Evolutionary conservation across 2,888 invertebrate genomes (phyloP), one percentile per base, ranked within the genome.

Genomic region (Aproaerema taeniolella): DNA sequence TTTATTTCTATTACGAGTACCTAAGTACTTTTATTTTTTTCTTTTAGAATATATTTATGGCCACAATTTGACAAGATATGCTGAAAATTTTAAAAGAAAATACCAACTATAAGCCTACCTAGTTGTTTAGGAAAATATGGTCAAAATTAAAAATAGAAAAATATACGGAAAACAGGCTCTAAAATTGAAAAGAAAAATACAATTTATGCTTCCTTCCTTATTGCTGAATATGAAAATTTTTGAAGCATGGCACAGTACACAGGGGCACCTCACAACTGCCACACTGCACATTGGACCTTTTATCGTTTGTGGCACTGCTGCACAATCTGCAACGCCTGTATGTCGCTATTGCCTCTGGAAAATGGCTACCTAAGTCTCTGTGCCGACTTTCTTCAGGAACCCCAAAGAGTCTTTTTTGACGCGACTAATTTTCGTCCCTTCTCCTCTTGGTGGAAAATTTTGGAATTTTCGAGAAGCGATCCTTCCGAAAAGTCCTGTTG

Each of bases 331-430:
- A 61, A 41, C 56, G 58, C 43, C 57, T 33, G 53, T 52, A 17
- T 41, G n/a, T n/a, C n/a, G n/a, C 38, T 10, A 15, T 45, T 47
- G 56, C 53, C 45, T 55, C 50, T 26, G 61, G 58, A 43, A 55
- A 32, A 39, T 61, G 60, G 41, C 55, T 52, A 36, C 58, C 57
- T 9, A 56, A 52, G 49, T 59, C 58, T 10, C 51, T 29, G 15
- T 61, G 41, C 14, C 57, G 56, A 30, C 61, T 49, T 31, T 58
- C 58, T 10, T 61, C 55, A n/a, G 58, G 58, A 11, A 64, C 58
- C 15, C 61, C 55, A 41, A 58, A 59, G 16, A 31, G 16, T 54
- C 52, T 47, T 55, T 53, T 37, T 55, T 52, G 34, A 47, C 47
- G 49, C 49, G 49, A 38, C 36, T 40, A 34, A 42, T 15, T 24